Base-by-base conservation (phyloP, 2,888 invertebrate species). In the Acronicta leporina region DNA sequence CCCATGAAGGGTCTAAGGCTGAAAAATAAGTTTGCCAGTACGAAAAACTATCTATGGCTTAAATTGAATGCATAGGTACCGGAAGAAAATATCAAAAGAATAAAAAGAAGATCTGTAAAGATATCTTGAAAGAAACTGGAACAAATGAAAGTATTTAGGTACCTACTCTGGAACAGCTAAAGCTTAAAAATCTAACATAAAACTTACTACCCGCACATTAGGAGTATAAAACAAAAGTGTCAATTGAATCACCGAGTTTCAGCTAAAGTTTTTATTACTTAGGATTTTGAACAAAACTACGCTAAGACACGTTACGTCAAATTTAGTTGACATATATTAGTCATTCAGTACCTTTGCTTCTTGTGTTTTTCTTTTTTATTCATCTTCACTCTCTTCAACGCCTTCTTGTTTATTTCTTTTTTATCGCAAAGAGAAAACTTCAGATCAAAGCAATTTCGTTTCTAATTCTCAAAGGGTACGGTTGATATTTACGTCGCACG, bases 321-420 rank as follows among this genome's bases (percentile, higher is more conserved):
- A 57, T 60, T 40, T 56, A 55, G 68, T 57, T 63, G 54, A 63
- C 55, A 50, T 47, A 33, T 52, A 64, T 77, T 63, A 63, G 45
- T 55, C 50, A 74, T 51, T 60, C 66, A 47, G 60, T 54, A 75
- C 69, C 61, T 63, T 51, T 60, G n/a, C 48, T 69, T 75, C 61
- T 57, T 67, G 38, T 50, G 45, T 40, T 55, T 70, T 70, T 57
- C 67, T 40, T 52, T 70, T 67, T 57, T 70, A 47, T 54, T 57
- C 56, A 63, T 61, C 46, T 68, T 73, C 55, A 56, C 47, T 44
- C 38, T 54, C 57, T 51, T 67, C 60, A 43, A 33, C n/a, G 45
- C 15, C 45, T 66, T 45, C 53, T 44, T 50, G 44, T 52, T 49
- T 56, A 61, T 66, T 2, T 49, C n/a, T 20, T 20, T 20, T 20